These are phyloP conservation scores for Acridotheres tristis DNA, from an alignment of 2,797 vertebrate genomes.

Conservation along the genomic window DNA sequence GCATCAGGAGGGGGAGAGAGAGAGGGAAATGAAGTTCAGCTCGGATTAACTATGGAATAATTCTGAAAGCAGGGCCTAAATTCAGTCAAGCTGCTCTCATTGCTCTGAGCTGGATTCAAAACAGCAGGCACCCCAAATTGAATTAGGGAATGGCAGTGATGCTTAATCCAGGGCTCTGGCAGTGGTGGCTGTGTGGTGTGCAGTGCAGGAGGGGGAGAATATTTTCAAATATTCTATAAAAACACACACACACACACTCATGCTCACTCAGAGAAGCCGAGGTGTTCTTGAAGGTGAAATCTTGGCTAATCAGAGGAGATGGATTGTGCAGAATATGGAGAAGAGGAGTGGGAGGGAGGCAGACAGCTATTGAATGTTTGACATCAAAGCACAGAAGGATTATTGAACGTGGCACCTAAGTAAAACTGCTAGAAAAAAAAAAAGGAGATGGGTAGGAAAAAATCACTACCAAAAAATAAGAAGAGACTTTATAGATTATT, in stretches of 20 bases:
- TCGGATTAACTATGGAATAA: neutral
- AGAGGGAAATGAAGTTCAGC: neutral
- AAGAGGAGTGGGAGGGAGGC: constrained; percentile 59
- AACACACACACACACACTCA: neutral
- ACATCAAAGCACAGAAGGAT: constrained; percentile 57
- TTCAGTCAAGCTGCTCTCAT: neutral
- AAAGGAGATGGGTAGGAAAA: constrained; percentile 34
- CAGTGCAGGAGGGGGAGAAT: constrained; percentile 16
- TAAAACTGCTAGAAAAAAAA: constrained; percentile 45
- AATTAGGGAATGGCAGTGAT: constrained; percentile 18
- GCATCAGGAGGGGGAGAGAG: neutral
- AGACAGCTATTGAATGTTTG: constrained; percentile 70
- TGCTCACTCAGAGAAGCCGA: constrained; percentile 23
- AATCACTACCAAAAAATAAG: constrained; percentile 15
- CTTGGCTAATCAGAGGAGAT: constrained; percentile 68
- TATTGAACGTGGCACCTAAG: constrained; percentile 61
- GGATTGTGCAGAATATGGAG: constrained; percentile 57
- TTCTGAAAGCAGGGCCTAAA: neutral
- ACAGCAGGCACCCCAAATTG: constrained; percentile 26
- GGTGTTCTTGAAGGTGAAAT: constrained; percentile 66
- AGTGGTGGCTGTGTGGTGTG: neutral
- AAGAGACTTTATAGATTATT: constrained; percentile 5
- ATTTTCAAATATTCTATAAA: constrained; percentile 50
- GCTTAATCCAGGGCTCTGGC: neutral
- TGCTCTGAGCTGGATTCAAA: constrained; percentile 18